These are phyloP conservation scores for Ormia ochracea DNA, from an alignment of 2,888 invertebrate species.

Conservation along the genomic window DNA sequence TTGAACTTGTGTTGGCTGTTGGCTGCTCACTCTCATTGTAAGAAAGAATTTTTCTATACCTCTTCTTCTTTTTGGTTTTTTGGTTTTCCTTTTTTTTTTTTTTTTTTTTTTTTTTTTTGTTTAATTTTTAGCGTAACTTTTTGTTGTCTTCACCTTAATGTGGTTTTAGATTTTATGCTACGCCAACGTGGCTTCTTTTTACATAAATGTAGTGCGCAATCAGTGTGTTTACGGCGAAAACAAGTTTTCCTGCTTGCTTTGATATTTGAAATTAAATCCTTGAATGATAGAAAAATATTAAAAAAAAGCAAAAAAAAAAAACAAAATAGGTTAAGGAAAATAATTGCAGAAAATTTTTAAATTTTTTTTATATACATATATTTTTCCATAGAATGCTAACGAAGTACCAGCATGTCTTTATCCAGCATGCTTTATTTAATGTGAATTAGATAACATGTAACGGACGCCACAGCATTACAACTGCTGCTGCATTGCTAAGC, in stretches of 20 bases:
- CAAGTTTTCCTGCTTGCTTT: neutral
- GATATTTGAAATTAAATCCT: slow-evolving; percentile 12
- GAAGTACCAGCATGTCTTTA: too few relatives aligned
- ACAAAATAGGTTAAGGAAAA: neutral
- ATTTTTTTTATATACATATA: too few relatives aligned
- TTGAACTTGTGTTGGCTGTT: slow-evolving; percentile 7
- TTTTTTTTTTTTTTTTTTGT: neutral
- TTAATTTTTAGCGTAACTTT: slow-evolving; percentile 26
- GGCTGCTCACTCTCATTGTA: slow-evolving; percentile 1
- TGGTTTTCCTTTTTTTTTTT: too few relatives aligned
- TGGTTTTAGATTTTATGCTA: slow-evolving; percentile 40
- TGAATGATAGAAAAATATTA: neutral
- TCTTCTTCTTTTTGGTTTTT: too few relatives aligned
- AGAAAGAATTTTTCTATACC: too few relatives aligned
- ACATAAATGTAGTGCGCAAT: slow-evolving; percentile 36
- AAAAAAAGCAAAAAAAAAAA: neutral
- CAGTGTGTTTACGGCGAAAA: slow-evolving; percentile 29
- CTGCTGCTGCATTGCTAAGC: too few relatives aligned
- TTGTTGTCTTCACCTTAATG: slow-evolving; percentile 51
- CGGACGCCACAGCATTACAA: too few relatives aligned
- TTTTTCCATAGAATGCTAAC: too few relatives aligned
- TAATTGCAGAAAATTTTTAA: neutral
- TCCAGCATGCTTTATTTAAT: too few relatives aligned
- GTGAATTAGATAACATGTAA: too few relatives aligned
- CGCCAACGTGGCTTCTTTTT: slow-evolving; percentile 31